These are phyloP conservation scores for Lontra canadensis DNA, from an alignment of 2,113 vertebrate species.

Conservation along the genomic window DNA sequence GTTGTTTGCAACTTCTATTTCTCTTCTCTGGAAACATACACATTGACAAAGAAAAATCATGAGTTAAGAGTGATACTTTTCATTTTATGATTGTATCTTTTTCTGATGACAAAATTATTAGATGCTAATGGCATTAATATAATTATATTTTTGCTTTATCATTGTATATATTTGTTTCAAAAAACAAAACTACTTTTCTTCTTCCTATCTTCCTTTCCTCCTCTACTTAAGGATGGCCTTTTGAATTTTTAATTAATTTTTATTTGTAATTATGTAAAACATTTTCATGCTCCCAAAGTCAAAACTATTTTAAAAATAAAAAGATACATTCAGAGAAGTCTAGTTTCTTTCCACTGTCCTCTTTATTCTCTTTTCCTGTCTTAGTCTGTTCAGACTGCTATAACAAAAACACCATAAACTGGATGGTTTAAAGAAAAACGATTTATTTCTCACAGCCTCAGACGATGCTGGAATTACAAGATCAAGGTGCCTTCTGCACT, in stretches of 20 bases:
- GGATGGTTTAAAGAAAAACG: not conserved
- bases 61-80: not conserved
- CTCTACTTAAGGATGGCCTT: not conserved
- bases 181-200: not conserved
- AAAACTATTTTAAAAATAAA: not conserved
- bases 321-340: not conserved
- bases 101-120: not conserved
- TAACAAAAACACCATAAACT: not conserved
- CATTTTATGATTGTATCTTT: not conserved
- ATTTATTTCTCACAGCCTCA: not conserved
- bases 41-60: not conserved
- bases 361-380: not conserved
- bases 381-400: not conserved
- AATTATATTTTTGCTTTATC: not conserved
- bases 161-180: not conserved
- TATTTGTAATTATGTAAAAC: not conserved
- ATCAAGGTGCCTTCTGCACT: not conserved
- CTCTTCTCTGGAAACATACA: not conserved
- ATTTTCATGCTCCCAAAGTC: not conserved
- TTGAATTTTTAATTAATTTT: not conserved
- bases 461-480: not conserved
- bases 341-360: not conserved
- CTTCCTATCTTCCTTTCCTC: not conserved
- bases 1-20: not conserved
- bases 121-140: not conserved